These are phyloP conservation scores for Glandiceps talaboti DNA, from an alignment of 53 echinoderm and acorn worm genomes.

Conservation along the genomic window DNA sequence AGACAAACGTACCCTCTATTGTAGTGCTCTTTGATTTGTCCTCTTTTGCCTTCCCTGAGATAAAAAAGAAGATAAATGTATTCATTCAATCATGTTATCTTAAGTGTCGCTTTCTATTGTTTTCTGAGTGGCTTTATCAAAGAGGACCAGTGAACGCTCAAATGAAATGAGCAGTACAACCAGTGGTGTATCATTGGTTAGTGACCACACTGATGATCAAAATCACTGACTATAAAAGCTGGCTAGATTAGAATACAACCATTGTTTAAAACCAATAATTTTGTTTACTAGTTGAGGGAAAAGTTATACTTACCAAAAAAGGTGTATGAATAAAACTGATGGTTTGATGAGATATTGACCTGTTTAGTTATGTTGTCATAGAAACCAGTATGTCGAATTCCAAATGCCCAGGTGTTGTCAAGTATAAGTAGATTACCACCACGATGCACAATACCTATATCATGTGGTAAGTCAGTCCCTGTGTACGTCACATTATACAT, in stretches of 20 bases:
- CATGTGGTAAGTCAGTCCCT: neutral
- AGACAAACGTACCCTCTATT: neutral
- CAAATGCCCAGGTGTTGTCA: neutral
- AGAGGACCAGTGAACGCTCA: too few relatives aligned
- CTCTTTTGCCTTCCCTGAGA: neutral
- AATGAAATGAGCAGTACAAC: too few relatives aligned
- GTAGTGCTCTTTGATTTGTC: neutral
- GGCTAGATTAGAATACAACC: too few relatives aligned
- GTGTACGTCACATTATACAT: neutral
- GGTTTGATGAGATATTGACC: neutral
- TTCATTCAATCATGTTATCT: too few relatives aligned
- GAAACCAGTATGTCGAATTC: neutral
- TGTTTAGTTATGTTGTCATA: neutral
- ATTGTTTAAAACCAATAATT: too few relatives aligned
- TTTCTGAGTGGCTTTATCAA: too few relatives aligned
- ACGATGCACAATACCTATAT: neutral
- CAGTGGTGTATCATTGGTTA: too few relatives aligned
- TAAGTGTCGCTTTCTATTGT: too few relatives aligned
- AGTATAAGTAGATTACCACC: neutral
- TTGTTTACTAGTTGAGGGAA: neutral
- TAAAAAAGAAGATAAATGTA: too few relatives aligned
- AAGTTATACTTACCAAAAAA: neutral
- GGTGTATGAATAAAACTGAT: neutral
- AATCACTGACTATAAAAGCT: too few relatives aligned
- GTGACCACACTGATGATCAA: too few relatives aligned